Conservation (phyloP, 2,113 vertebrate species). For the Labeo rohita region DNA sequence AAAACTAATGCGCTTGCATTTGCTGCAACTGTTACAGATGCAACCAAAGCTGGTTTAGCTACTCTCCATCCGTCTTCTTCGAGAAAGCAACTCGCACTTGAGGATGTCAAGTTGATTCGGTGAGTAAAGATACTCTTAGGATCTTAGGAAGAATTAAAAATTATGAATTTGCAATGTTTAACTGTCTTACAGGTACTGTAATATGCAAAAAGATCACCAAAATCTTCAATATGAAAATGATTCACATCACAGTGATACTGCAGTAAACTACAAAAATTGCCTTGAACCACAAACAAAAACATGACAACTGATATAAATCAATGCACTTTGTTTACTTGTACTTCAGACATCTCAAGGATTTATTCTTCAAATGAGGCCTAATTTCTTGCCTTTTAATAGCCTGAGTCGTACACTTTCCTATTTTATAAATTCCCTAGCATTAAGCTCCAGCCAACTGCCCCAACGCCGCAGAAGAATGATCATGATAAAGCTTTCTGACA, state of each 20-base stretch:
- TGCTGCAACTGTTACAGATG: neutral
- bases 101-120: neutral
- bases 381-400: neutral
- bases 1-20: conserved; percentile 6
- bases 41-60: neutral
- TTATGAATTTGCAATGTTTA: neutral
- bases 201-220: neutral
- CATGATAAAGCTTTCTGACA: conserved; percentile 44
- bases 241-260: neutral
- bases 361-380: neutral
- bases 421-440: neutral
- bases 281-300: neutral
- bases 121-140: neutral
- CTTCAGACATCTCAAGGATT: neutral
- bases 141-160: neutral
- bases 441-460: neutral
- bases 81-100: neutral
- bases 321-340: neutral
- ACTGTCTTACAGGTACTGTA: neutral
- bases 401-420: conserved; percentile 19
- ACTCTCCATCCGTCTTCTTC: neutral
- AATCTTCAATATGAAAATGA: neutral
- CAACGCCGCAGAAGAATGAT: conserved; percentile 23
- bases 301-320: neutral
- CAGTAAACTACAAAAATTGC: neutral